These are phyloP conservation scores for Odontomyia ornata DNA, from an alignment of 2,888 invertebrate genomes.

Conservation along the genomic window DNA sequence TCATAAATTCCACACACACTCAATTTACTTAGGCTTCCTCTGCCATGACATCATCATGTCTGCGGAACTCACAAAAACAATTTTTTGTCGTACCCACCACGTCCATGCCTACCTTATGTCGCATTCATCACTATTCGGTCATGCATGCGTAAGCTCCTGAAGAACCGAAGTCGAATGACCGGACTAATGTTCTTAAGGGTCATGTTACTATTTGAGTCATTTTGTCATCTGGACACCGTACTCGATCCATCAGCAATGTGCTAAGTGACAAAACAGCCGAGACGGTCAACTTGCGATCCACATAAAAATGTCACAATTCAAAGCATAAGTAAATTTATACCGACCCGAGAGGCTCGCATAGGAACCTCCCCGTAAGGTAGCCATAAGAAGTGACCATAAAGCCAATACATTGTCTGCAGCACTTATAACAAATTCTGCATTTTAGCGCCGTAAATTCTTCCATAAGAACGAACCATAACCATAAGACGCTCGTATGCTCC, in stretches of 20 bases:
- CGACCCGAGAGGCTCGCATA: too few species aligned
- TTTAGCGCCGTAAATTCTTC: too few species aligned
- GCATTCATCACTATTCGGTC: too few species aligned
- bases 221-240: background rate
- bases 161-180: background rate
- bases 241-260: background rate
- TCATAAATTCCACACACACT: too few species aligned
- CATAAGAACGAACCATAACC: too few species aligned
- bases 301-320: background rate
- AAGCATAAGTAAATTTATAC: background rate
- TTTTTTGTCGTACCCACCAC: background rate
- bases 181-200: background rate
- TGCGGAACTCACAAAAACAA: background rate
- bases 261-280: background rate
- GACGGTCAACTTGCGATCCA: background rate
- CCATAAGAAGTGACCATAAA: too few species aligned
- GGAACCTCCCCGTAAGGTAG: too few species aligned
- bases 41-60: constrained; percentile 7
- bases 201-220: background rate
- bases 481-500: background rate
- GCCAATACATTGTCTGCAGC: too few species aligned
- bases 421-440: too few species aligned
- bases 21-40: background rate
- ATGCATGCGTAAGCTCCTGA: too few species aligned
- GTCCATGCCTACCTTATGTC: too few species aligned